Evolutionary conservation across 2,888 invertebrate genomes (phyloP), one percentile per base, ranked within the genome.

Genomic region (Brachylomia viminalis): DNA sequence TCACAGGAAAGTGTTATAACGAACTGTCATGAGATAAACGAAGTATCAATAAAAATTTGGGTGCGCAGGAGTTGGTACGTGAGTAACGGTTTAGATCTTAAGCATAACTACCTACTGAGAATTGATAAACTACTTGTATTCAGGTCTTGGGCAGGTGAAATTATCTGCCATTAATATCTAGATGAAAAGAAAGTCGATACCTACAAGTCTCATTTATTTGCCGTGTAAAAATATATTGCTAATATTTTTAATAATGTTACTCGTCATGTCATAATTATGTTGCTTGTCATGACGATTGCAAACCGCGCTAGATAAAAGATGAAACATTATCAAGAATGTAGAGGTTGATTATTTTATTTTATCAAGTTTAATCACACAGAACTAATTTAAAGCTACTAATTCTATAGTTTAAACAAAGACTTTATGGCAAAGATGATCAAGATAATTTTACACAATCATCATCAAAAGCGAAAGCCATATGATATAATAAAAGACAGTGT

Each of bases 1-100:
- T 92, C 92, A 90, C 90, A 90, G 77, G 89, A 89, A 91, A 90
- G 90, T 91, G 90, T 90, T 91, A 90, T 90, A 91, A 89, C 89
- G 88, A 91, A 91, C 91, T 91, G 92, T 91, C 90, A 90, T 81
- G 85, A 88, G 85, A 86, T 91, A 89, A 89, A 90, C 90, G 88
- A 90, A 88, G 85, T 74, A 85, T 77, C 65, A 83, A 86, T 85
- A 83, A 85, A 79, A 72, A 74, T 66, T 59, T 70, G 49, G 77
- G 72, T 85, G 65, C 38, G 62, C 75, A 66, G 72, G 68, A 80
- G 64, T 77, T 49, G 42, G 58, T 58, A 58, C 64, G 49, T 33
- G 56, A 56, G 42, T 68, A 65, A 71, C 68, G 66, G n/a, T 30
- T 54, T 42, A 62, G 33, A 66, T 8, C 15, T 56, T 49, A 56